These are phyloP conservation scores for Oncorhynchus clarkii DNA, from an alignment of 2,113 vertebrate genomes.

Conservation along the genomic window DNA sequence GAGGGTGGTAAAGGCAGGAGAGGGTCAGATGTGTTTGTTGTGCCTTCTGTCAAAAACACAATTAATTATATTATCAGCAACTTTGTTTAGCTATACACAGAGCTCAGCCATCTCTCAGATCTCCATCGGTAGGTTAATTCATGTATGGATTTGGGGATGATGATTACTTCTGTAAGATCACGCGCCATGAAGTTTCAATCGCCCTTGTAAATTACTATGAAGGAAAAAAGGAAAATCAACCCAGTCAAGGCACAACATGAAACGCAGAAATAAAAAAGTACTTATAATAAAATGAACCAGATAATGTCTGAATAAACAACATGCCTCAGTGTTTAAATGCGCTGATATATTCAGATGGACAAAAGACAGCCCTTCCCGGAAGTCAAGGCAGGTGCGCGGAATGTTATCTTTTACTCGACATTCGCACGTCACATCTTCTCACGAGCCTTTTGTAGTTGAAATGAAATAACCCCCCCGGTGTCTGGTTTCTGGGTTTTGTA, in stretches of 20 bases:
- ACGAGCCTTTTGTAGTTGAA: conserved; percentile 66
- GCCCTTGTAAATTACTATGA: conserved; percentile 68
- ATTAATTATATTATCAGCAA: neutral
- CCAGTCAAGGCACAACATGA: too few relatives aligned
- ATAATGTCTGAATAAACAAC: neutral
- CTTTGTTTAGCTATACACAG: neutral
- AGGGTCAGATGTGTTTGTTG: conserved; percentile 24
- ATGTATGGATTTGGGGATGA: conserved; percentile 62
- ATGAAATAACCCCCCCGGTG: conserved; percentile 78
- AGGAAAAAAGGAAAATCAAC: too few relatives aligned
- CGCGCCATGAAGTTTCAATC: conserved; percentile 71
- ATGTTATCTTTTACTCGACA: conserved; percentile 53
- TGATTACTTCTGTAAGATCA: conserved; percentile 61
- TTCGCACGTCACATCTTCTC: conserved; percentile 67
- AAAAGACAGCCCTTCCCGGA: conserved; percentile 19
- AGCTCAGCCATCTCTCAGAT: conserved; percentile 2
- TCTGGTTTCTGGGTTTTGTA: conserved; percentile 78
- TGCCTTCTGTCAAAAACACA: neutral
- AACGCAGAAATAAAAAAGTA: too few relatives aligned
- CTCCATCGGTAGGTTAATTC: conserved; percentile 74
- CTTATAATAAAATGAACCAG: neutral
- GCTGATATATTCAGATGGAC: conserved; percentile 24
- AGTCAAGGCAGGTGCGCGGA: conserved; percentile 67
- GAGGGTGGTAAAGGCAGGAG: conserved; percentile 1
- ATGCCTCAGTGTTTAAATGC: conserved; percentile 4